Evolutionary conservation across 30 jellyfish, hydroid and myxozoan genomes (phyloP), one percentile per base, ranked within the genome.

Genomic region (Phacellophora camtschatica): DNA sequence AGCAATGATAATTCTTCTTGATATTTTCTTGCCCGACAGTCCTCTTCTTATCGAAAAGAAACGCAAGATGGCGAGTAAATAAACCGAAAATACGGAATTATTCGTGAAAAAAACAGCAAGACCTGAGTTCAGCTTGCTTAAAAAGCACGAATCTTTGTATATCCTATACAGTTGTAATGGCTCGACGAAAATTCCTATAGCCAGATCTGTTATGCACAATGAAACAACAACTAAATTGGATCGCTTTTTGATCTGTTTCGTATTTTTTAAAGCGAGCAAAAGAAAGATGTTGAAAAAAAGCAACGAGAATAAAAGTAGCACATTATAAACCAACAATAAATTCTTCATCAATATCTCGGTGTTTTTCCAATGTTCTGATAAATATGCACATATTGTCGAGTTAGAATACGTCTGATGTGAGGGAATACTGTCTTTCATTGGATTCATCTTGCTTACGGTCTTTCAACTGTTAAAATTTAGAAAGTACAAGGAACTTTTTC

Each of bases 141-240:
- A 64, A 16, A 73, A 63, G 49, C 86, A 73, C 7, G 86, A 73
- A 62, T 73, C 86, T 30, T 73, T 73, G 64, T 73, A 73, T 31
- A 73, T 73, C 11, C 86, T 73, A 63, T 49, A 73, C 1, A 73
- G 64, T 23, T 73, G 86, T 33, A 73, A 51, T 1, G 86, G 86
- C 39, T 49, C 61, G 53, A 55, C 86, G 31, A 73, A 62, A n/a
- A 73, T 11, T 0, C 86, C 86, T 13, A 73, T 35, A 15, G 74
- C 32, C 65, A 73, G 49, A 34, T 73, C 86, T 4, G 72, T 45
- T 15, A 73, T 24, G 31, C 75, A 50, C 12, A 73, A 25, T 19
- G 86, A 73, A 12, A 73, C 43, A 18, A 73, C 66, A 27, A 73
- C 54, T 0, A 73, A 30, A 10, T 73, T 29, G 12, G 86, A 73